Base-by-base conservation (phyloP, 2,888 invertebrate species). In the Nasonovia ribisnigri region DNA sequence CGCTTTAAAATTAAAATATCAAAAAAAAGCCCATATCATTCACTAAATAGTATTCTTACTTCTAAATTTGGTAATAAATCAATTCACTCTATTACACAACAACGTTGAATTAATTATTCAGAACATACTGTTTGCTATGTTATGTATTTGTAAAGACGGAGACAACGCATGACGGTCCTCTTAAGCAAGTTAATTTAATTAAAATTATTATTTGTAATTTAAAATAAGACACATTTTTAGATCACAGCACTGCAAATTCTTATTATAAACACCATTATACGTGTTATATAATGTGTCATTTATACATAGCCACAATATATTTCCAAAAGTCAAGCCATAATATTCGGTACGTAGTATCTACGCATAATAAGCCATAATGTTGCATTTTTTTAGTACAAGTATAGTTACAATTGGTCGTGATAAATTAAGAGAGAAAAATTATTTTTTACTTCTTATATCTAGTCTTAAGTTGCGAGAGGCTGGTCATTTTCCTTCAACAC, bases 401-500 rank as follows among this genome's bases (percentile, higher is more conserved):
- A 77, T 36, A 20, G 20, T 77, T 77, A 20, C 20, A 77, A 36
- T 77, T 77, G 20, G 3, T 77, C 77, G 36, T 77, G 20, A 77
- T 77, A 77, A 36, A 77, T 77, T 77, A 36, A 77, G 36, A 77
- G 20, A 36, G 77, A 77, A 77, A 77, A 77, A 77, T 77, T 20
- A 36, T 36, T 77, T 77, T 77, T 77, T 36, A 36, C 36, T 77
- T 16, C 36, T 67, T 36, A 36, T 36, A 67, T 36, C 16, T n/a
- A 36, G 67, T 67, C 77, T 8, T 77, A 36, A 8, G 36, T 36
- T 36, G 20, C 36, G 36, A 77, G 20, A 77, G 29, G 36, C n/a
- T 60, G 91, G 24, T 67, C 26, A 60, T 16, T 87, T 67, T 87
- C 87, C 60, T 92, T 87, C 60, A 60, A 92, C 92, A 84, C 84